Evolutionary conservation across 2,113 vertebrate genomes (phyloP).

Genomic region (Gopherus evgoodei): DNA sequence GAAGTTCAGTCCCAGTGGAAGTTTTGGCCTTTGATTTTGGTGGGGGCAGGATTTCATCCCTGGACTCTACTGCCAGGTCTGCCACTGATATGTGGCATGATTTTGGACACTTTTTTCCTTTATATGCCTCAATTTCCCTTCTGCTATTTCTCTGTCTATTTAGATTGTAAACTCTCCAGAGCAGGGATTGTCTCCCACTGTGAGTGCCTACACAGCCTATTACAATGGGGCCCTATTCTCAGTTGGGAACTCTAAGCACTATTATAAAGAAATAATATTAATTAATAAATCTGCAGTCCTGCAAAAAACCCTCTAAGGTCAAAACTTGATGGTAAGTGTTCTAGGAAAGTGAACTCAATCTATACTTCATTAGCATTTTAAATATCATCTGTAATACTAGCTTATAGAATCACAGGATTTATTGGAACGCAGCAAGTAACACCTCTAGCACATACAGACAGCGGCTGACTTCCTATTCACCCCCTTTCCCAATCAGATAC

Average conservation of each 20-base stretch:
- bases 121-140: background rate
- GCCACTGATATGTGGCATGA: background rate
- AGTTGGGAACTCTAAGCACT: background rate
- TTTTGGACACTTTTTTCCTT: background rate
- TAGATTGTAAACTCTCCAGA: background rate
- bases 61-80: background rate
- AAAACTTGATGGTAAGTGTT: background rate
- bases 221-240: background rate
- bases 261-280: background rate
- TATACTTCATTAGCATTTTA: background rate
- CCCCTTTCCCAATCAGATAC: background rate
- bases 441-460: background rate
- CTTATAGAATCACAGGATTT: background rate
- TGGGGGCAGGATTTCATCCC: background rate
- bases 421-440: background rate
- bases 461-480: background rate
- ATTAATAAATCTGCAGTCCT: background rate
- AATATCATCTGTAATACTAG: background rate
- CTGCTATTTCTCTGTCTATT: background rate
- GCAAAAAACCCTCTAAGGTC: background rate
- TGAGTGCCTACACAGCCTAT: background rate
- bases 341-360: background rate
- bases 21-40: background rate
- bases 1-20: background rate
- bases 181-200: background rate